Conservation (phyloP, 2,888 invertebrate genomes). For the Drosophila atroscutellata region DNA sequence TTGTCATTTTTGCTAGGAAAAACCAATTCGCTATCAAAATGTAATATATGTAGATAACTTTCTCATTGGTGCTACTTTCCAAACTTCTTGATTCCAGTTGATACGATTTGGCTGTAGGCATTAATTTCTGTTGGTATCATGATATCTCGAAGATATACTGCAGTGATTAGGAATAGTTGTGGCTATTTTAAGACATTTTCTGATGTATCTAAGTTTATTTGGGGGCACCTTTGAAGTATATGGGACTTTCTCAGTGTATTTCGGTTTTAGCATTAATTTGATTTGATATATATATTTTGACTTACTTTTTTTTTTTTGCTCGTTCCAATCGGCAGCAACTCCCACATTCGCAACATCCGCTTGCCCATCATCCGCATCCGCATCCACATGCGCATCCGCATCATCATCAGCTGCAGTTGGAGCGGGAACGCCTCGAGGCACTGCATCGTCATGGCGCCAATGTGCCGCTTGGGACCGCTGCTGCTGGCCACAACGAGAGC, state of each 20-base stretch:
- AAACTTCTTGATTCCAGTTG: background rate
- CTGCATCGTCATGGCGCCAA: conserved; percentile 68
- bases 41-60: background rate
- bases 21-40: background rate
- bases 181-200: background rate
- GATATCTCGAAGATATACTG: background rate
- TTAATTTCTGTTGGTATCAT: background rate
- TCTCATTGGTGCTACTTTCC: background rate
- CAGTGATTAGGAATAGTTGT: background rate
- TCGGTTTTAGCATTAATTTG: background rate
- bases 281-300: background rate
- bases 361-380: conserved; percentile 48
- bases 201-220: background rate
- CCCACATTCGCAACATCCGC: conserved; percentile 55
- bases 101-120: background rate
- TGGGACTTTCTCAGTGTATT: background rate
- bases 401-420: conserved; percentile 77
- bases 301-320: background rate
- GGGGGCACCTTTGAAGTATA: background rate
- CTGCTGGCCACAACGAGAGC: conserved; percentile 43
- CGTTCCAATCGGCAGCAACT: conserved; percentile 30
- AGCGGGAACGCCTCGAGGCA: conserved; percentile 72
- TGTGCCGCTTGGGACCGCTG: conserved; percentile 28
- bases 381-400: conserved; percentile 58
- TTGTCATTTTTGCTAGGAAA: background rate